phyloP scores from a whole-genome alignment of 2,113 vertebrate genomes.

The Corapipo altera region DNA sequence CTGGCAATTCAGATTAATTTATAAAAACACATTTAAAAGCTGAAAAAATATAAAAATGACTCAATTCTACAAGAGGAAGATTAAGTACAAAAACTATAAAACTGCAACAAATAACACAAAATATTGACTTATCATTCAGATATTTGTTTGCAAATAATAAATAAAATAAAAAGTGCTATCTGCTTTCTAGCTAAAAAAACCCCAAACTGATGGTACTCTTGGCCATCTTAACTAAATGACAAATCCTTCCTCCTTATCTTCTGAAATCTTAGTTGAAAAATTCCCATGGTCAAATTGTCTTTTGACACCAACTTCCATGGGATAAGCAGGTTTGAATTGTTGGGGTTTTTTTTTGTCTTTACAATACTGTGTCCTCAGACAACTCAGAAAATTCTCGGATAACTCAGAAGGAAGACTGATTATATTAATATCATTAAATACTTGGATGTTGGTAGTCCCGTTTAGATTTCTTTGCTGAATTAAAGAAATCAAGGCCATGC shows the following conservation, averaged over 20 bases:
- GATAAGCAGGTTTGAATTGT: not conserved
- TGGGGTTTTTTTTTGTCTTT: not conserved
- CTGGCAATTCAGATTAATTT: not conserved
- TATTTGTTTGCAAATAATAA: not conserved
- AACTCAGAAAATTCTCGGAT: not conserved
- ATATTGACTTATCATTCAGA: not conserved
- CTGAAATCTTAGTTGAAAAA: not conserved
- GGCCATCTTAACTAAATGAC: not conserved
- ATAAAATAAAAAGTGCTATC: not conserved
- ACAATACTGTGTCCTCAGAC: not conserved
- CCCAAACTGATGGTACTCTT: not conserved
- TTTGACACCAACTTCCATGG: not conserved
- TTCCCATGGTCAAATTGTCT: rapidly evolving
- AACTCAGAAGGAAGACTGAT: not conserved
- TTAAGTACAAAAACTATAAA: not conserved
- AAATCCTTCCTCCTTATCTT: not conserved
- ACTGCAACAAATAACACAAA: not conserved
- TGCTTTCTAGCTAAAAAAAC: not conserved
- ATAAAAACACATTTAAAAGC: not conserved
- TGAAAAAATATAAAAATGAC: not conserved
- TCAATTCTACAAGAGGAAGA: not conserved
- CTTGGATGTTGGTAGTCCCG: not conserved
- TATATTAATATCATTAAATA: not conserved
- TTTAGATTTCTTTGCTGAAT: not conserved
- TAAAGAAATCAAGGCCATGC: not conserved